Evolutionary conservation across 2,888 invertebrate species (phyloP), one percentile per base, ranked within the genome.

Genomic region (Tachina fera): DNA sequence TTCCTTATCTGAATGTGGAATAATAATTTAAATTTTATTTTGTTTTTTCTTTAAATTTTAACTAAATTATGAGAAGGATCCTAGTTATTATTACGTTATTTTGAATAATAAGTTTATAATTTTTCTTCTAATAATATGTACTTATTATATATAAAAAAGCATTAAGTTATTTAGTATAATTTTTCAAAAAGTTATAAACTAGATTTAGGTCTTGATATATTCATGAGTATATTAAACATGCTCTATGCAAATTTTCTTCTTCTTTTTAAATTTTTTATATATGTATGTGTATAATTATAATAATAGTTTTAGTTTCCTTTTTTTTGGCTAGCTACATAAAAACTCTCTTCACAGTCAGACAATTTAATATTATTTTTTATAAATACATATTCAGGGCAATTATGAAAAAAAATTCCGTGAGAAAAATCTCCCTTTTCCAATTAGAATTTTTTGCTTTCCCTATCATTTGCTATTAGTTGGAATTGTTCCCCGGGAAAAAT

Each of bases 331-430:
- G 79, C 86, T 86, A 86, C 86, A 76, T 83, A 83, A 79, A 82
- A 86, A 79, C 86, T 83, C 86, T n/a, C 72, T 86, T 86, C 86
- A 86, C 86, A 86, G 86, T 86, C 86, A 76, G 79, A 80, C 71
- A 82, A 79, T 86, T 86, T 86, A 79, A 86, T 86, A 79, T 16
- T 43, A 43, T 61, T 16, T 31, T 58, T 53, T 53, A 13, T 14
- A 14, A 58, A 6, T n/a, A 43, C n/a, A n/a, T n/a, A n/a, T n/a
- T n/a, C n/a, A n/a, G n/a, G n/a, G n/a, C n/a, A n/a, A n/a, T n/a
- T n/a, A n/a, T n/a, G n/a, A n/a, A n/a, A n/a, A n/a, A n/a, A n/a
- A n/a, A n/a, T n/a, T n/a, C n/a, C n/a, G n/a, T n/a, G n/a, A n/a
- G n/a, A n/a, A n/a, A n/a, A n/a, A n/a, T n/a, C n/a, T n/a, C n/a